Conservation (phyloP, 1,140 invertebrate species). For the Ceratina australensis region DNA sequence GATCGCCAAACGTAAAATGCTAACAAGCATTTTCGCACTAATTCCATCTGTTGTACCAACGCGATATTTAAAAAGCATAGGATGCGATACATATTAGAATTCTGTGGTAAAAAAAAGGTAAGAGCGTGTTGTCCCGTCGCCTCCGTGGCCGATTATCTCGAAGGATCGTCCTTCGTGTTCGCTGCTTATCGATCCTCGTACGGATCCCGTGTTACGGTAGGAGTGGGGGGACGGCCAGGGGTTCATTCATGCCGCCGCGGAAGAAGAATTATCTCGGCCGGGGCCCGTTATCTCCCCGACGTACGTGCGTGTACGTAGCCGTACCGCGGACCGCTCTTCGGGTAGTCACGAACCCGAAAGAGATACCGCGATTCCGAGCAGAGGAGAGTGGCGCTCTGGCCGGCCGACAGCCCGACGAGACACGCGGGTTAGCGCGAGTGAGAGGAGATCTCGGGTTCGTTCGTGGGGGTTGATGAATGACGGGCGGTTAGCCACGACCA, state of each 20-base stretch:
- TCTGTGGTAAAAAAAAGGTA: no score
- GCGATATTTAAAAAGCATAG: no score
- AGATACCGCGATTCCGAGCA: conserved; percentile 49
- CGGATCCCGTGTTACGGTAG: conserved; percentile 27
- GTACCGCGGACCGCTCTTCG: conserved; percentile 8
- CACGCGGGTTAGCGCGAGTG: background rate
- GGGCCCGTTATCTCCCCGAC: conserved; percentile 58
- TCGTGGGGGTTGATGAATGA: conserved; percentile 75
- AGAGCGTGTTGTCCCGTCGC: background rate
- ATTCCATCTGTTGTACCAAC: no score
- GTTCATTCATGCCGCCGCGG: conserved; percentile 62
- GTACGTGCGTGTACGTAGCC: conserved; percentile 59
- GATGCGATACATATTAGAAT: no score
- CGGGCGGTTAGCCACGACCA: conserved; percentile 71
- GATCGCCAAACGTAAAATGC: background rate
- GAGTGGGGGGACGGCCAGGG: background rate
- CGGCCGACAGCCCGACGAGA: background rate
- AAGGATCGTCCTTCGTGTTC: conserved; percentile 43
- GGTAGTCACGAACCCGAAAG: conserved; percentile 59
- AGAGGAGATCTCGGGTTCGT: background rate
- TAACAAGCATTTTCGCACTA: background rate
- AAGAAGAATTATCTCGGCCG: conserved; percentile 63
- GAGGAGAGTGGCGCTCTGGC: conserved; percentile 15
- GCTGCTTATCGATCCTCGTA: conserved; percentile 58
- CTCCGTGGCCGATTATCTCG: conserved; percentile 22